Evolutionary conservation across 64 coral and sea anemone species (phyloP).

Genomic region (Stylophora pistillata): DNA sequence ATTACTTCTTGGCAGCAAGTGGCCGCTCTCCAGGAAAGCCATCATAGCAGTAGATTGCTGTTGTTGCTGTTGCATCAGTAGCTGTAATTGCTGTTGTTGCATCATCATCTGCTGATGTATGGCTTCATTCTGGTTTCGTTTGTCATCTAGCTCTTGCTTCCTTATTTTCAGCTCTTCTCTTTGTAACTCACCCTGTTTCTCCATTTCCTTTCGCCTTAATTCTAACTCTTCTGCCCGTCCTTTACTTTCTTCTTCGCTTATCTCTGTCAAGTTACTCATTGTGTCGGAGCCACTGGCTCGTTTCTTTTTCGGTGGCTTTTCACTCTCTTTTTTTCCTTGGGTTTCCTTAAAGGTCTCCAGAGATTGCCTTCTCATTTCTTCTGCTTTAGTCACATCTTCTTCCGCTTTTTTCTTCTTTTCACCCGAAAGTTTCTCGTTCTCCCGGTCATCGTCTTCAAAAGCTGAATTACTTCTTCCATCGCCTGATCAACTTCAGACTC

Average conservation of each 20-base stretch:
- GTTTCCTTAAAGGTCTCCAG: constrained; percentile 37
- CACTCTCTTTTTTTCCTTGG: constrained; percentile 8
- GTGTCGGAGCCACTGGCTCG: constrained; percentile 15
- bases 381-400: constrained; percentile 29
- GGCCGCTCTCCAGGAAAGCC: constrained; percentile 24
- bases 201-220: constrained; percentile 28
- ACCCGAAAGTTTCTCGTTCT: constrained; percentile 36
- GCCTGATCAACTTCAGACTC: constrained; percentile 49
- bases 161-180: constrained; percentile 31
- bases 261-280: constrained; percentile 17
- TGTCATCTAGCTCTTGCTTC: constrained; percentile 31
- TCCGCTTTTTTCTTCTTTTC: constrained; percentile 56
- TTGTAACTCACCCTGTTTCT: constrained; percentile 40
- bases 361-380: constrained; percentile 38
- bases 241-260: constrained; percentile 31
- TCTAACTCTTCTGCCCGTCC: constrained; percentile 18
- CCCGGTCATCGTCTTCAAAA: constrained; percentile 39
- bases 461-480: constrained; percentile 41
- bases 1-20: constrained; percentile 27
- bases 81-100: constrained; percentile 34
- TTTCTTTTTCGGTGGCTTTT: constrained; percentile 1
- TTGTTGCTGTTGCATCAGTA: constrained; percentile 33
- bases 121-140: constrained; percentile 41
- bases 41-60: constrained; percentile 21
- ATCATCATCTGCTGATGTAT: constrained; percentile 31